These are phyloP conservation scores for Mesorhabditis belari DNA, from an alignment of 2,888 invertebrate species.

Conservation along the genomic window DNA sequence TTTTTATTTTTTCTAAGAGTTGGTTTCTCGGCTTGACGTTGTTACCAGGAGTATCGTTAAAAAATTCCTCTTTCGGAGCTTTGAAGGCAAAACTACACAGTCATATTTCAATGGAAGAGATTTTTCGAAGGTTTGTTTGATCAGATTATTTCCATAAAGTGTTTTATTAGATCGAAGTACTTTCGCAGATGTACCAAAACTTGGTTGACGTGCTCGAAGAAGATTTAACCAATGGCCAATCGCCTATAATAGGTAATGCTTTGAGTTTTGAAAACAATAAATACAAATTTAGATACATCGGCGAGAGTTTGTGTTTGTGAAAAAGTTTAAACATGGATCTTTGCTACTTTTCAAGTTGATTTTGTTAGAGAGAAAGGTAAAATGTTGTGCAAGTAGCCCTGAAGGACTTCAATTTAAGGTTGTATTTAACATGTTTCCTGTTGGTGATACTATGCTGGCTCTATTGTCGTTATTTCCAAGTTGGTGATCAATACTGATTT, in stretches of 20 bases:
- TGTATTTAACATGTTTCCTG: slow-evolving; percentile 85
- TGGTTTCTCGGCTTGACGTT: slow-evolving; percentile 82
- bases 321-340: slow-evolving; percentile 83
- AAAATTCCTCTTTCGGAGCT: slow-evolving; percentile 88
- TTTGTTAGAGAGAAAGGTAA: slow-evolving; percentile 70
- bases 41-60: slow-evolving; percentile 94
- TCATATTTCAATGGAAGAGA: slow-evolving; percentile 83
- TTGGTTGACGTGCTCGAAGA: slow-evolving; percentile 72
- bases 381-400: background rate
- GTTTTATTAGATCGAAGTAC: slow-evolving; percentile 52
- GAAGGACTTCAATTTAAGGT: slow-evolving; percentile 60
- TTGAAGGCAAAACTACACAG: slow-evolving; percentile 85
- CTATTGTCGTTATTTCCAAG: slow-evolving; percentile 81
- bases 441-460: slow-evolving; percentile 79
- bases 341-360: slow-evolving; percentile 84
- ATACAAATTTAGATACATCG: slow-evolving; percentile 66
- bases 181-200: slow-evolving; percentile 85
- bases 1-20: slow-evolving; percentile 65
- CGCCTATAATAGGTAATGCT: slow-evolving; percentile 64
- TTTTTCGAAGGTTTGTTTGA: slow-evolving; percentile 54
- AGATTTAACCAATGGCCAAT: slow-evolving; percentile 59
- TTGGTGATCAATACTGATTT: slow-evolving; percentile 26
- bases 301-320: slow-evolving; percentile 72
- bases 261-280: background rate
- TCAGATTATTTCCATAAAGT: background rate